These are phyloP conservation scores for Psylliodes chrysocephalus DNA, from an alignment of 2,888 invertebrate genomes.

Conservation along the genomic window DNA sequence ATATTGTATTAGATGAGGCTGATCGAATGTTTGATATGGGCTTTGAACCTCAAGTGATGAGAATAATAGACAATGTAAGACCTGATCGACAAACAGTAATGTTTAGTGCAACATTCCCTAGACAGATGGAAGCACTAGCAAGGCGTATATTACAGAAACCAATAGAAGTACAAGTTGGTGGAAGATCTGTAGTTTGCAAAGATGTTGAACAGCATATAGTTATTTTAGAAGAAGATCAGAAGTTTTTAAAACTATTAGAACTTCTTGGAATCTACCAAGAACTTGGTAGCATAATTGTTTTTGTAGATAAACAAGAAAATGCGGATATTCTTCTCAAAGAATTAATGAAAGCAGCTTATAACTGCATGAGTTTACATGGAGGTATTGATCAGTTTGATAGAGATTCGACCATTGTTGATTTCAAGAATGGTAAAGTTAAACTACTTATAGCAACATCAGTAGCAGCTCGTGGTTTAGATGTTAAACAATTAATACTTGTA, in stretches of 20 bases:
- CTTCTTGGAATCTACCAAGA: slow-evolving; percentile 95
- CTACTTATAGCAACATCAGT: slow-evolving; percentile 97
- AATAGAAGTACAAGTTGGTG: slow-evolving; percentile 93
- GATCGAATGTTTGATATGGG: slow-evolving; percentile 99
- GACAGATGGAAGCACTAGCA: slow-evolving; percentile 99
- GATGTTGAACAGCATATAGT: slow-evolving; percentile 97
- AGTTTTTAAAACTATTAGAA: slow-evolving; percentile 96
- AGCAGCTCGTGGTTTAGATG: slow-evolving; percentile 97
- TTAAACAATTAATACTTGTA: slow-evolving; percentile 96
- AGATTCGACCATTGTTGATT: slow-evolving; percentile 97
- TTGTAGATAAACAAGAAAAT: slow-evolving; percentile 98
- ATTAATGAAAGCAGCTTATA: slow-evolving; percentile 95
- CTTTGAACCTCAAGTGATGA: slow-evolving; percentile 97
- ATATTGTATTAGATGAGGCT: slow-evolving; percentile 97
- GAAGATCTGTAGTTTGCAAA: slow-evolving; percentile 95
- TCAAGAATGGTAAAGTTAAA: slow-evolving; percentile 89
- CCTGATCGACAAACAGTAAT: slow-evolving; percentile 98
- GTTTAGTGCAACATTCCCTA: slow-evolving; percentile 98
- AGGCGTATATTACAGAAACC: slow-evolving; percentile 93
- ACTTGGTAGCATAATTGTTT: slow-evolving; percentile 93
- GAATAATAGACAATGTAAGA: slow-evolving; percentile 95
- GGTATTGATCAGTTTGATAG: slow-evolving; percentile 99
- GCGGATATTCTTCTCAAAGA: slow-evolving; percentile 94
- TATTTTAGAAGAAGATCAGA: slow-evolving; percentile 94
- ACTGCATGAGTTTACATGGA: slow-evolving; percentile 97